These are phyloP conservation scores for Pogonomyrmex barbatus DNA, from an alignment of 1,140 invertebrate species.

Conservation along the genomic window DNA sequence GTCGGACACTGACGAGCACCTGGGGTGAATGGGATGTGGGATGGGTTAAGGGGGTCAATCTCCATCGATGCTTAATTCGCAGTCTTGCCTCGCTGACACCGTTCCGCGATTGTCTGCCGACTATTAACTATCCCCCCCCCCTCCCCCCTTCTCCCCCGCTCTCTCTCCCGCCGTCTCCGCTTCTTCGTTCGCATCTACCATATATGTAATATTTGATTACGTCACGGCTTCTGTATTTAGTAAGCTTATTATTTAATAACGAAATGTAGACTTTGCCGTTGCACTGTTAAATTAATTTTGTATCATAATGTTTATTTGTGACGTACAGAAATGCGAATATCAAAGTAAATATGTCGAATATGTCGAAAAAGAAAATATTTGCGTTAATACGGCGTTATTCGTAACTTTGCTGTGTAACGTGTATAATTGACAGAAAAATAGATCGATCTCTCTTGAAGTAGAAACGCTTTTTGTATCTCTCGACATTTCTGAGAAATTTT, in stretches of 20 bases:
- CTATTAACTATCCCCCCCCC: not conserved
- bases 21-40: constrained; percentile 75
- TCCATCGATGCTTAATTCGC: constrained; percentile 75
- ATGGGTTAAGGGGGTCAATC: constrained; percentile 75
- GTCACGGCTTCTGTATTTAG: not conserved
- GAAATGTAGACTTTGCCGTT: not conserved
- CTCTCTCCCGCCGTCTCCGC: too few species aligned
- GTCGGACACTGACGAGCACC: constrained; percentile 77
- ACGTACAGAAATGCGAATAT: constrained; percentile 1
- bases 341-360: constrained; percentile 13
- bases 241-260: not conserved
- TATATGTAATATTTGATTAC: constrained; percentile 10
- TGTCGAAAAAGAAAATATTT: constrained; percentile 8
- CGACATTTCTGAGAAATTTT: constrained; percentile 1
- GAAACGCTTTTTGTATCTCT: not conserved
- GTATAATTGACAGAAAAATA: not conserved
- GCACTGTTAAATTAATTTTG: constrained; percentile 15
- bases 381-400: not conserved
- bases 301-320: constrained; percentile 7
- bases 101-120: constrained; percentile 63
- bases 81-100: constrained; percentile 75
- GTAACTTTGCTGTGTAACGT: not conserved
- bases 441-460: not conserved
- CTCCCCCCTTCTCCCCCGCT: too few species aligned
- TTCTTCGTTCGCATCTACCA: not conserved